Percentiles rank a stretch among this genome's conserved stretches.
Evolutionary conservation across 2,888 invertebrate genomes (phyloP).

Genomic region (Drosophila paracracens): DNA sequence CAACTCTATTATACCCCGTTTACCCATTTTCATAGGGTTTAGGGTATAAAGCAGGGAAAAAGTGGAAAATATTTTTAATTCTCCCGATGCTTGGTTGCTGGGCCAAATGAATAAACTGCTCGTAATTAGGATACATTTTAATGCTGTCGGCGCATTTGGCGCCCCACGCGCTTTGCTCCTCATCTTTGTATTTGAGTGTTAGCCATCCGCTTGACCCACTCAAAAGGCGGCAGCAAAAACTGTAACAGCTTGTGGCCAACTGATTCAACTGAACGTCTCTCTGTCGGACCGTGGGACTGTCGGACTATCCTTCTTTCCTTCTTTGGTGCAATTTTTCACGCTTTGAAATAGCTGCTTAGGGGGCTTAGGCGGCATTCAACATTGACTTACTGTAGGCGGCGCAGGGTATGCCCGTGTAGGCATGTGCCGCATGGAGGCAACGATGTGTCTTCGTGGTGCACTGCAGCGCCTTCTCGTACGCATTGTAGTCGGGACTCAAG

Average conservation of each 20-base stretch:
- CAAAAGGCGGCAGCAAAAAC: slow-evolving; percentile 47
- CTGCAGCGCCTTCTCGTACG: slow-evolving; percentile 90
- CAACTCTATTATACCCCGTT: background rate
- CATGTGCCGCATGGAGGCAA: slow-evolving; percentile 95
- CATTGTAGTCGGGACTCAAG: slow-evolving; percentile 85
- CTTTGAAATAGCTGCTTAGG: slow-evolving; percentile 51
- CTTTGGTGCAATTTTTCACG: slow-evolving; percentile 71
- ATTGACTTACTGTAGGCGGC: slow-evolving; percentile 92
- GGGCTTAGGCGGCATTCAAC: slow-evolving; percentile 12
- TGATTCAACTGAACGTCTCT: slow-evolving; percentile 23
- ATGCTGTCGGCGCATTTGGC: slow-evolving; percentile 60
- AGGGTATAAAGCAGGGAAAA: slow-evolving; percentile 8
- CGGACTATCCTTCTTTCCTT: slow-evolving; percentile 1
- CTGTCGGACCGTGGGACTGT: background rate
- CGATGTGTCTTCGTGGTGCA: slow-evolving; percentile 95
- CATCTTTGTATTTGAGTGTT: slow-evolving; percentile 48
- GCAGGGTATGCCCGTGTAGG: slow-evolving; percentile 93
- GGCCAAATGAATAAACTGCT: slow-evolving; percentile 75
- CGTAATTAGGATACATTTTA: slow-evolving; percentile 82
- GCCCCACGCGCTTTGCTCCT: slow-evolving; percentile 24
- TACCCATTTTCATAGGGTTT: background rate
- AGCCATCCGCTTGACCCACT: slow-evolving; percentile 67
- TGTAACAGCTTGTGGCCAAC: slow-evolving; percentile 59
- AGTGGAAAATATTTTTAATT: slow-evolving; percentile 61
- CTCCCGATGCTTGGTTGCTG: slow-evolving; percentile 37